Base-by-base conservation (phyloP, 2,888 invertebrate species). In the Dioctria rufipes region DNA sequence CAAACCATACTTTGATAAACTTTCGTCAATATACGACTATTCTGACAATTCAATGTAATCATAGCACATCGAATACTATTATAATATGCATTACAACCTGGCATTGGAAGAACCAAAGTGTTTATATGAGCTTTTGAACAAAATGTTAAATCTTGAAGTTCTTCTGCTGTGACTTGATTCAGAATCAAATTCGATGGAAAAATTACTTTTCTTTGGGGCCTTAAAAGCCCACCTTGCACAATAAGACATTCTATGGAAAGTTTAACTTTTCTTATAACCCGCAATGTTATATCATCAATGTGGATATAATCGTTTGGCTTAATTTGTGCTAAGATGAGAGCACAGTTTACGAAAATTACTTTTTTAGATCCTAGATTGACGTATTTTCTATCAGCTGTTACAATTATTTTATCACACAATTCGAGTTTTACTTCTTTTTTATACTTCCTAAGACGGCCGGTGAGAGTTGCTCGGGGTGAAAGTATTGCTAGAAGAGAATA, bases 121-220 rank as follows among this genome's bases (percentile, higher is more conserved):
- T 86, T 86, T 4, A 88, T 84, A n/a, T 87, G 86, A 39, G 85
- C 85, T 43, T 86, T 87, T 4, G 85, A 84, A 25, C 86, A 85
- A 80, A 88, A 88, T 0, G 87, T 86, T 3, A 88, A 79, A 60
- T 88, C 87, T 81, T 88, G 88, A 1, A 88, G 81, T 75, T 88
- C 88, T 82, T 88, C 88, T 37, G 85, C 82, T 2, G 88, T 88
- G 3, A 87, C 42, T 3, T 79, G 43, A 37, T 67, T 42, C 11
- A 67, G 3, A 42, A 37, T 60, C 0, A 37, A 11, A 67, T 79
- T 9, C 42, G n/a, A 25, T 3, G 66, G 13, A 39, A 67, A 60
- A 5, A 39, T 3, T 4, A 79, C 79, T 37, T 8, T 42, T 5
- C 2, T 13, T 3, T n/a, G 3, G 2, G 79, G 58, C 5, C 43